These are phyloP conservation scores for Phoenicopterus ruber DNA, from an alignment of 2,113 vertebrate species.

Conservation along the genomic window DNA sequence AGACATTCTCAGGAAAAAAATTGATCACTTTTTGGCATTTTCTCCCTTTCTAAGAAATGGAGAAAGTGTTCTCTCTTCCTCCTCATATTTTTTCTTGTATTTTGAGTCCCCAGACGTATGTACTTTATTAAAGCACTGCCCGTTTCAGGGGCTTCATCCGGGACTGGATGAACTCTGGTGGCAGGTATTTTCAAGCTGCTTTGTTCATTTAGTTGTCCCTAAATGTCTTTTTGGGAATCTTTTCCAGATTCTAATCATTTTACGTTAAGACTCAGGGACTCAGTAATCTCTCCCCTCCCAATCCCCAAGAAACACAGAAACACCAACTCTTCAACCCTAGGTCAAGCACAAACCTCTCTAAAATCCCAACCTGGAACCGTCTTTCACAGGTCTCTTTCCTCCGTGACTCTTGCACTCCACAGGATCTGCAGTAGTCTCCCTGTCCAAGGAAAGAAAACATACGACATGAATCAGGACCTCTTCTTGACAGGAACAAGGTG, in stretches of 20 bases:
- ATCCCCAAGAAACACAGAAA: not conserved
- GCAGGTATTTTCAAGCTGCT: not conserved
- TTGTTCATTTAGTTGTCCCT: not conserved
- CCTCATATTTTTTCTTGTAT: not conserved
- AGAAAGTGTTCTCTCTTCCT: conserved; percentile 8
- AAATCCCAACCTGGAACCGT: not conserved
- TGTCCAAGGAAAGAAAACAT: not conserved
- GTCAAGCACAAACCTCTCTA: not conserved
- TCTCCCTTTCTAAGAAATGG: not conserved
- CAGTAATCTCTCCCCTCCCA: not conserved
- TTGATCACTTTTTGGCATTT: not conserved
- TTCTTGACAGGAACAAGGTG: not conserved
- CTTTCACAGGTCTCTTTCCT: not conserved
- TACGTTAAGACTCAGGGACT: not conserved
- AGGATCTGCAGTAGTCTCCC: not conserved
- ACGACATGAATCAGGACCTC: not conserved
- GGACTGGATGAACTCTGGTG: not conserved
- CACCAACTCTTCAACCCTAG: not conserved
- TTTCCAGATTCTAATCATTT: not conserved
- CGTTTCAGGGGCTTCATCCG: not conserved
- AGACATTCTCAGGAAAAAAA: not conserved
- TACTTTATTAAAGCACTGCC: not conserved
- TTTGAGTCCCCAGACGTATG: not conserved
- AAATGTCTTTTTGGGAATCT: not conserved
- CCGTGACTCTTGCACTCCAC: accelerated